These are phyloP conservation scores for Rhinophrynus dorsalis DNA, from an alignment of 2,797 vertebrate genomes.

Conservation along the genomic window DNA sequence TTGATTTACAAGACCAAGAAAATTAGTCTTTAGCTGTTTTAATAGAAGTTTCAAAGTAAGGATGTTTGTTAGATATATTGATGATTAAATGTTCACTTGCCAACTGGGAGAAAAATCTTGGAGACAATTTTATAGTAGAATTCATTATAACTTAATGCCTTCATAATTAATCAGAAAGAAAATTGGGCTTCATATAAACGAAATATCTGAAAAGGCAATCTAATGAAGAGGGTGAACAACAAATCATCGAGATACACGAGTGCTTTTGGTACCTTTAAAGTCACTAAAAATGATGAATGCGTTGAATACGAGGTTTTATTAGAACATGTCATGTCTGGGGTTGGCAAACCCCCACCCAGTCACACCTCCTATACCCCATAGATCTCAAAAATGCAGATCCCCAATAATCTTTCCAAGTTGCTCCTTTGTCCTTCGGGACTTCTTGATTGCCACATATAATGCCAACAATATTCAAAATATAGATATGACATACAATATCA, in stretches of 20 bases:
- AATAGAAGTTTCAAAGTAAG: conserved; percentile 45
- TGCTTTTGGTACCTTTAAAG: neutral
- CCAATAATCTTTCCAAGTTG: too few relatives aligned
- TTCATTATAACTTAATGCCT: conserved; percentile 37
- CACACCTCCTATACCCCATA: too few relatives aligned
- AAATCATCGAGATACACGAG: neutral
- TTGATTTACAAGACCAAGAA: conserved; percentile 37
- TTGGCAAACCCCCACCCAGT: too few relatives aligned
- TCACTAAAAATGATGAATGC: neutral
- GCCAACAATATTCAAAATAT: too few relatives aligned
- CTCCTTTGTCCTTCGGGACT: too few relatives aligned
- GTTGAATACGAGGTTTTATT: too few relatives aligned
- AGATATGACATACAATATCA: too few relatives aligned
- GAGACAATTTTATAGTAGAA: conserved; percentile 31
- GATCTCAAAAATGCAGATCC: too few relatives aligned
- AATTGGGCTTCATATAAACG: conserved; percentile 19
- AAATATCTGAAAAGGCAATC: conserved; percentile 28
- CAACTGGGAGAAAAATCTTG: conserved; percentile 15
- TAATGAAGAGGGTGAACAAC: neutral
- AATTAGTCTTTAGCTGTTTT: conserved; percentile 44
- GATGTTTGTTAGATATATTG: conserved; percentile 40
- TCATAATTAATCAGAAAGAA: conserved; percentile 41
- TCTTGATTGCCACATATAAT: too few relatives aligned
- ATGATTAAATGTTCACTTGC: conserved; percentile 42
- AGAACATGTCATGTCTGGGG: too few relatives aligned